A percentile compares a stretch with the other conserved stretches of the same genome.
Conservation (phyloP, 2,888 invertebrate genomes). For the Xylophagus ater region DNA sequence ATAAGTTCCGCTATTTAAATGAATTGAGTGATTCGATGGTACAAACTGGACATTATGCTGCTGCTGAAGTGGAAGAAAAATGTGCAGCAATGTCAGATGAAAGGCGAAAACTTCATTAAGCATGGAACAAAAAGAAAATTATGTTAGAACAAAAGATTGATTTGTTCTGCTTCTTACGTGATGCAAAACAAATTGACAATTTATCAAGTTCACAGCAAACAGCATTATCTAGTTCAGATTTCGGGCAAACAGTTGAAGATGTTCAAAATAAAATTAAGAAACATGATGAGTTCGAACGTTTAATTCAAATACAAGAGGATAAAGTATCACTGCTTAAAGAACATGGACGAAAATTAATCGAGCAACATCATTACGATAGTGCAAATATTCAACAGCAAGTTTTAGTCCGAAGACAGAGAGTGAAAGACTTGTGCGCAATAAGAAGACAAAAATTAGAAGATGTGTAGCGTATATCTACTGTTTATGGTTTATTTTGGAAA, state of each 20-base stretch:
- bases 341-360: conserved; percentile 75
- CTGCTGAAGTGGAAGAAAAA: no score
- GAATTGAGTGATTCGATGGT: no score
- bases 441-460: no score
- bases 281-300: no score
- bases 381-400: no score
- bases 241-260: conserved; percentile 73
- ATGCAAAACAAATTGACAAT: conserved; percentile 88
- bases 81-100: conserved; percentile 68
- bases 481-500: no score
- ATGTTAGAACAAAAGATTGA: no score
- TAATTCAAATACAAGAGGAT: no score
- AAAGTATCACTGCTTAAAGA: no score
- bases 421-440: no score
- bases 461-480: no score
- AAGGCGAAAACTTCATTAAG: conserved; percentile 62
- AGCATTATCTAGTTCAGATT: conserved; percentile 55
- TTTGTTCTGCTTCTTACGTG: conserved; percentile 86
- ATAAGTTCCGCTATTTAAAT: conserved; percentile 60
- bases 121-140: conserved; percentile 87
- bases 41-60: no score
- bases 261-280: conserved; percentile 83
- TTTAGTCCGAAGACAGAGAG: conserved; percentile 55
- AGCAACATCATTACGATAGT: conserved; percentile 90
- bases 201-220: conserved; percentile 81